Conservation (phyloP, 2,797 vertebrate species). For the Cossypha niveicapilla region DNA sequence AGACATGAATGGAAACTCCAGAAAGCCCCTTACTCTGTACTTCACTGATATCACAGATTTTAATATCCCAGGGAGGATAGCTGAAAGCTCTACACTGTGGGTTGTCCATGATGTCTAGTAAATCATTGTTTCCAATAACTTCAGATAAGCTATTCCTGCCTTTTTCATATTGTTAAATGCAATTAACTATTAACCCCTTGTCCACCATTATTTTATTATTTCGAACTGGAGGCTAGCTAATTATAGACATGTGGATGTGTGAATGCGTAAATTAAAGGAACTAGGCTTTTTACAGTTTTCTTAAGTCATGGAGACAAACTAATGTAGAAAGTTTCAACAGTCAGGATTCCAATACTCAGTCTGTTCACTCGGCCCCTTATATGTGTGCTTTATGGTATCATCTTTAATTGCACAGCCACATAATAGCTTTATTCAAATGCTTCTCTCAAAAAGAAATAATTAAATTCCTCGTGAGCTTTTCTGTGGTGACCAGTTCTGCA, state of each 20-base stretch:
- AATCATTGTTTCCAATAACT: background rate
- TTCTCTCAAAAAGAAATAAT: conserved; percentile 19
- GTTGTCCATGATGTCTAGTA: background rate
- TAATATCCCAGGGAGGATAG: background rate
- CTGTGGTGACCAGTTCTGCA: background rate
- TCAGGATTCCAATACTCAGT: background rate
- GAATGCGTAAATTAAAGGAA: background rate
- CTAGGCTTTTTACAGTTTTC: background rate
- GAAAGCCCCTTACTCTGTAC: background rate
- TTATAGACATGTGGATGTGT: background rate
- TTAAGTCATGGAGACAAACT: background rate
- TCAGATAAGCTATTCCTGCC: background rate
- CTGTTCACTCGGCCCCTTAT: background rate
- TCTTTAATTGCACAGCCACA: background rate
- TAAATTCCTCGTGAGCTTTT: background rate
- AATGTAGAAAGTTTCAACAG: background rate
- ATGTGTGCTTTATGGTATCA: background rate
- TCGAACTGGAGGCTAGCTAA: background rate
- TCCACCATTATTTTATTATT: background rate
- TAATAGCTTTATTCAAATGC: background rate
- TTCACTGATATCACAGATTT: background rate
- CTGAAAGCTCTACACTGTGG: background rate
- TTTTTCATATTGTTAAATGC: background rate
- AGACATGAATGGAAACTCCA: background rate
- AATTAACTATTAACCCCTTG: conserved; percentile 10